Evolutionary conservation across 2,888 invertebrate genomes (phyloP).

Genomic region (Caenorhabditis macrosperma): DNA sequence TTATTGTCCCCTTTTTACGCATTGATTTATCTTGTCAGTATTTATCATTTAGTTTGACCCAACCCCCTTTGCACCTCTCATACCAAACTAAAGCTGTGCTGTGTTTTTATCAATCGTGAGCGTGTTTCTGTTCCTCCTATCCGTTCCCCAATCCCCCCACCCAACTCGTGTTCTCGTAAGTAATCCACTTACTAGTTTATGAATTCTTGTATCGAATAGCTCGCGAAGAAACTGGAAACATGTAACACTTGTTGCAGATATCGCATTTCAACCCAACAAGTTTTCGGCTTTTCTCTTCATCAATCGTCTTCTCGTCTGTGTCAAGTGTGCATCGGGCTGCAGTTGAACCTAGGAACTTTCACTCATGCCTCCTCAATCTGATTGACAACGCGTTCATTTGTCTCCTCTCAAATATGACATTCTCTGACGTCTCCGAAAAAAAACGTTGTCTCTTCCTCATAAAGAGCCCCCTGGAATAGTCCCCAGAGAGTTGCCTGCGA

Average conservation of each 20-base stretch:
- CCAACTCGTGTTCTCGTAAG: slow-evolving; percentile 36
- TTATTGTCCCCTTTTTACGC: background rate
- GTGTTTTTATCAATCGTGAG: background rate
- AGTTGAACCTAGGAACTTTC: slow-evolving; percentile 21
- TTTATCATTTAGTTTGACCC: slow-evolving; percentile 26
- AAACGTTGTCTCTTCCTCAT: slow-evolving; percentile 19
- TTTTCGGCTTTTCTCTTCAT: slow-evolving; percentile 17
- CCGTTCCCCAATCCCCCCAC: background rate
- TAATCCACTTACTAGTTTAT: slow-evolving; percentile 28
- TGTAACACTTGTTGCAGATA: slow-evolving; percentile 51
- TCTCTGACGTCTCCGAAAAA: slow-evolving; percentile 3
- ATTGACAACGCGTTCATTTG: slow-evolving; percentile 50
- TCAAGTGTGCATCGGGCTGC: slow-evolving; percentile 15
- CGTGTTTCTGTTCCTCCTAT: slow-evolving; percentile 1
- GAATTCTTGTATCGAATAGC: slow-evolving; percentile 37
- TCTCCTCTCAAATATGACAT: slow-evolving; percentile 52
- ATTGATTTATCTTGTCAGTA: slow-evolving; percentile 43
- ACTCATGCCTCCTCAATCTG: slow-evolving; percentile 35
- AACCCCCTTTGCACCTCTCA: background rate
- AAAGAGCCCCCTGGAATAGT: slow-evolving; percentile 8
- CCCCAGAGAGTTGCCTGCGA: slow-evolving; percentile 37
- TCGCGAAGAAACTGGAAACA: slow-evolving; percentile 21
- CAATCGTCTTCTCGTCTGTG: slow-evolving; percentile 9
- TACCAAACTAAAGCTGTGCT: slow-evolving; percentile 2
- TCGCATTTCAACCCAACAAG: slow-evolving; percentile 41